phyloP scores from a whole-genome alignment of 2,797 vertebrate species.

The Zalophus californianus region DNA sequence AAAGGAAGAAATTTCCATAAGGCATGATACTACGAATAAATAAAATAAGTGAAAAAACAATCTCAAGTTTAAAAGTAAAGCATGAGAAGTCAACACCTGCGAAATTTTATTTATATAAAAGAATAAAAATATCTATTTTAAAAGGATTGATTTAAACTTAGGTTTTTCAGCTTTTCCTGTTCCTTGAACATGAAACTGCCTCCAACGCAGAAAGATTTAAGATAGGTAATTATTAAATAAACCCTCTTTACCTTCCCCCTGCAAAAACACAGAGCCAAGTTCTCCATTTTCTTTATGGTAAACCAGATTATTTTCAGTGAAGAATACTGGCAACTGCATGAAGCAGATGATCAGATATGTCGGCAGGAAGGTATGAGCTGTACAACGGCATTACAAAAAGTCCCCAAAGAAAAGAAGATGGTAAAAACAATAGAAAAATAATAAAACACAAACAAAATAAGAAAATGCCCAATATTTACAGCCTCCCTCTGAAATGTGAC shows the following conservation, averaged over 20 bases:
- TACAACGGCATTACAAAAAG: conserved; percentile 78
- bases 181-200: conserved; percentile 67
- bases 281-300: conserved; percentile 69
- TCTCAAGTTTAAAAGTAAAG: conserved; percentile 64
- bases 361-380: conserved; percentile 72
- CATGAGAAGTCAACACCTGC: conserved; percentile 73
- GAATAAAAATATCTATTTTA: conserved; percentile 83
- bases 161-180: conserved; percentile 72
- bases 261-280: conserved; percentile 55
- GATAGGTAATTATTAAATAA: conserved; percentile 70
- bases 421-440: conserved; percentile 80
- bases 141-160: conserved; percentile 76
- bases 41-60: conserved; percentile 52
- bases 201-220: conserved; percentile 66
- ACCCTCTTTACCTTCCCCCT: conserved; percentile 57
- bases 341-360: conserved; percentile 68
- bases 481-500: conserved; percentile 74
- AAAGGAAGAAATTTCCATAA: conserved; percentile 56
- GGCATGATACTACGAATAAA: conserved; percentile 73
- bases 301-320: conserved; percentile 68
- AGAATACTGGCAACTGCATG: conserved; percentile 71
- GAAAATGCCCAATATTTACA: conserved; percentile 80
- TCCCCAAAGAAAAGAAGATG: conserved; percentile 76
- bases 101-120: conserved; percentile 88
- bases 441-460: conserved; percentile 73